Evolutionary conservation across 2,888 invertebrate genomes (phyloP).

Genomic region (Meandrusa payeni): DNA sequence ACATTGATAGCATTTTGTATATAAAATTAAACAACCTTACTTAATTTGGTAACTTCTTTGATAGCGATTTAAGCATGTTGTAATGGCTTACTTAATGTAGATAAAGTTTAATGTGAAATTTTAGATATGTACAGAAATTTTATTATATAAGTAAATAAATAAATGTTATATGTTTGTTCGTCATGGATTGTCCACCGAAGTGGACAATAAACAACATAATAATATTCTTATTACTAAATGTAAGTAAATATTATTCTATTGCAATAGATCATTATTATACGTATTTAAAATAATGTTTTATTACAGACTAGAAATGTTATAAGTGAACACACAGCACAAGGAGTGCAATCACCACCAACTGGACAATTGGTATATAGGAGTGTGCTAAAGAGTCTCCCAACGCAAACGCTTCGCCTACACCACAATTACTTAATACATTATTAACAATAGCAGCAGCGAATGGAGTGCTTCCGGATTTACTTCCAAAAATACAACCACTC

Average conservation of each 20-base stretch:
- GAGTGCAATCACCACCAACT: constrained; percentile 9
- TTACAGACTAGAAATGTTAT: constrained; percentile 28
- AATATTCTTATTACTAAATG: constrained; percentile 39
- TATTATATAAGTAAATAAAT: constrained; percentile 47
- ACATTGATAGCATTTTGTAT: too few species aligned
- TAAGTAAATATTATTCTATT: constrained; percentile 39
- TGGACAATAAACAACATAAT: constrained; percentile 40
- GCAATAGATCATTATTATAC: too few species aligned
- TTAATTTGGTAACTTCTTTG: constrained; percentile 2
- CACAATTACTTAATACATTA: constrained; percentile 35
- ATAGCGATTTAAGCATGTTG: constrained; percentile 39
- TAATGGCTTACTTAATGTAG: constrained; percentile 45
- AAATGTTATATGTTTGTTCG: constrained; percentile 42
- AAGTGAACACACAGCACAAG: constrained; percentile 28
- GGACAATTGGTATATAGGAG: constrained; percentile 11
- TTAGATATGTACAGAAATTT: constrained; percentile 21
- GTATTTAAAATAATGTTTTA: constrained; percentile 9
- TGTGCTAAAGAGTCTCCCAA: constrained; percentile 14
- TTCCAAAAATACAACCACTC: constrained; percentile 23
- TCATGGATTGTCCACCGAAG: constrained; percentile 46
- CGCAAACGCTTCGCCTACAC: constrained; percentile 24
- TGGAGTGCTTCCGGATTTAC: constrained; percentile 33
- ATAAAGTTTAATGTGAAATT: constrained; percentile 38
- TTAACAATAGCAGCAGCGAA: constrained; percentile 33
- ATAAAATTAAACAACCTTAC: too few species aligned